Evolutionary conservation across 2,113 vertebrate species (phyloP).

Genomic region (Rhizomys pruinosus): DNA sequence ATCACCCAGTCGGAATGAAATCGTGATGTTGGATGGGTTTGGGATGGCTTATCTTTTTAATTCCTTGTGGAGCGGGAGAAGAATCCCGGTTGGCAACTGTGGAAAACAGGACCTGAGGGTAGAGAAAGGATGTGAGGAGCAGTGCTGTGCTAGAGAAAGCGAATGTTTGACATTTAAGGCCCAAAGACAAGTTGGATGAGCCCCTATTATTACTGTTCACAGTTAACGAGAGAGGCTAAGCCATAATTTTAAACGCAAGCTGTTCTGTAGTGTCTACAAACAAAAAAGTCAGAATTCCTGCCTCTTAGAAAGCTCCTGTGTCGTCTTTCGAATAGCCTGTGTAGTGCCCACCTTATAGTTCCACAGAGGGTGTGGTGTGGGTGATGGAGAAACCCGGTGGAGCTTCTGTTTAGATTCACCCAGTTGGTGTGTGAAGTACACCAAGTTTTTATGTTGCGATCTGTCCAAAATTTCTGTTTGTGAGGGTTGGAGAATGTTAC

Average conservation of each 20-base stretch:
- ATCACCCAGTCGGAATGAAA: neutral
- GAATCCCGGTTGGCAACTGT: neutral
- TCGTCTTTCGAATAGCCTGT: neutral
- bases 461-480: neutral
- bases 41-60: neutral
- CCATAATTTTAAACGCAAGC: neutral
- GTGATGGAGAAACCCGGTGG: neutral
- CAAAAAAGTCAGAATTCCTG: neutral
- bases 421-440: neutral
- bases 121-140: neutral
- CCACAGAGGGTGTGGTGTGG: too few species aligned
- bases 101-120: neutral
- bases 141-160: neutral
- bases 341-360: neutral
- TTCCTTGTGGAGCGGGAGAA: neutral
- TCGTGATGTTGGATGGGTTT: neutral
- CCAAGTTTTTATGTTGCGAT: neutral
- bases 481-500: neutral
- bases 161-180: neutral
- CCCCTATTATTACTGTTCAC: neutral
- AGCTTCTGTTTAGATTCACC: neutral
- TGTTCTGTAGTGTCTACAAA: neutral
- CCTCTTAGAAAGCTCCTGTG: neutral
- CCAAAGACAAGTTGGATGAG: neutral
- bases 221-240: neutral